phyloP scores from a whole-genome alignment of 1,140 invertebrate species.

The Pantala flavescens region DNA sequence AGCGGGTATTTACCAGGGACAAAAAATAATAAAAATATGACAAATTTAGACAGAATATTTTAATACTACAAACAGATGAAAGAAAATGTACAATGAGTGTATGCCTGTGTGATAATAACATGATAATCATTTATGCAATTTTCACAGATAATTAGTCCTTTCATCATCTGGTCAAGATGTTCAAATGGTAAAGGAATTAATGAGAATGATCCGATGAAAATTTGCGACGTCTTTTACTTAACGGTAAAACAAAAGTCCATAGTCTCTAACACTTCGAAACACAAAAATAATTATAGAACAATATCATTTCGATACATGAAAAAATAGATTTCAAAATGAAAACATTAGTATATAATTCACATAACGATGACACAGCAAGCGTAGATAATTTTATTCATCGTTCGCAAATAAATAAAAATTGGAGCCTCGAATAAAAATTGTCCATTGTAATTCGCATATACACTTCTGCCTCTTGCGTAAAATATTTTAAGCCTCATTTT shows the following conservation, averaged over 20 bases:
- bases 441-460: neutral
- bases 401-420: too few species aligned
- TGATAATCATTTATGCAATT: neutral
- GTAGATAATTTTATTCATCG: too few species aligned
- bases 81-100: neutral
- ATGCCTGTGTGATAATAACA: neutral
- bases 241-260: neutral
- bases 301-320: neutral
- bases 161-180: neutral
- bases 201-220: neutral
- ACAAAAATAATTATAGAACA: neutral
- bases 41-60: conserved; percentile 7
- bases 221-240: neutral
- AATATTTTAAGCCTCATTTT: neutral
- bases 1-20: neutral
- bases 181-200: neutral
- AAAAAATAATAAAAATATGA: neutral
- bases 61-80: conserved; percentile 7
- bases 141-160: neutral
- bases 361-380: too few species aligned
- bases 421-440: too few species aligned
- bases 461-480: neutral
- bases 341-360: too few species aligned
- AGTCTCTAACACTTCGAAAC: neutral
- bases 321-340: neutral